Evolutionary conservation across 2,888 invertebrate species (phyloP), one percentile per base, ranked within the genome.

Genomic region (Perizoma affinitatum): DNA sequence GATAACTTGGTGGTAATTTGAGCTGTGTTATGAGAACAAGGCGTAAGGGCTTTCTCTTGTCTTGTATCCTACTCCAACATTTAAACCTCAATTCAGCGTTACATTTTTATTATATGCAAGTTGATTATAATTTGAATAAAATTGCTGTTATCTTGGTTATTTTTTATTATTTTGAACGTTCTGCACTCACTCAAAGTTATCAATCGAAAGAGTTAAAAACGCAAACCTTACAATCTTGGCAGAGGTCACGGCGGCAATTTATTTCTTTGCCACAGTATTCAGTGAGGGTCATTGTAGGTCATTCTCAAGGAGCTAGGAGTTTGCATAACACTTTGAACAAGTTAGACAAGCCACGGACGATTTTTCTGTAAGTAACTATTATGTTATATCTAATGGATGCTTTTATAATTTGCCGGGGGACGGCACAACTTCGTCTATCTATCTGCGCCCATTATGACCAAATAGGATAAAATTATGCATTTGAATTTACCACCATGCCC

Each of bases 191-290:
- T 48, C 50, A 58, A 55, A 54, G 58, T 63, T 58, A 63, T 67
- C 61, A 58, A 54, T 44, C 63, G 5, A 57, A 22, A 38, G 5
- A 62, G 62, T 60, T 62, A 68, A 61, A 62, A 66, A 56, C 55
- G 58, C 58, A 51, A 58, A 59, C 57, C 55, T 59, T 57, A 59
- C 61, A 58, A 61, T 57, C 54, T 43, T 45, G 53, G 46, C 55
- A 66, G 68, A 65, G 68, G 68, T 68, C 68, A 65, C 50, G 66
- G 63, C 54, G 52, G 58, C 68, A 60, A 53, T 68, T 68, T 61
- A 46, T 58, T 63, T 63, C 54, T 66, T 64, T 58, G 59, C 40
- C 5, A 45, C 61, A 61, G 42, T 64, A 54, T 61, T 57, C 58
- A 59, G 59, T 48, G 60, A 61, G 58, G 61, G 58, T 58, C 47